Evolutionary conservation across 2,888 invertebrate species (phyloP).

Genomic region (Mythimna lalbum): DNA sequence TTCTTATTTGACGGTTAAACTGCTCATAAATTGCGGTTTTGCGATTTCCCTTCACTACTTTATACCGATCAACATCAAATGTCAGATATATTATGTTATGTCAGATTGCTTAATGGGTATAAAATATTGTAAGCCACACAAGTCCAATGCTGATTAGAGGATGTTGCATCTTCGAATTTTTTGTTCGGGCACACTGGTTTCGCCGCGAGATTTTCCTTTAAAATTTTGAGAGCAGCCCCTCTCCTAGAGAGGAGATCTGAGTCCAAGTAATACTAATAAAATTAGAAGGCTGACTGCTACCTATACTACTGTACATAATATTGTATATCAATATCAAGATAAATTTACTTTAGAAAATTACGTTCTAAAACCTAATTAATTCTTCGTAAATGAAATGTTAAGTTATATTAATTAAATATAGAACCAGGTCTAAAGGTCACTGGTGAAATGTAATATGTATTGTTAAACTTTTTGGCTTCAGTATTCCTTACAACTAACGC

Average conservation of each 20-base stretch:
- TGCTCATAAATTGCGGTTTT: conserved; percentile 59
- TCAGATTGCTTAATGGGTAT: background rate
- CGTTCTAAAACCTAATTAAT: background rate
- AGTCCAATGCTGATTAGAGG: no score
- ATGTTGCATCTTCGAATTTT: no score
- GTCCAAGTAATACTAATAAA: no score
- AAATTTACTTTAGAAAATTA: background rate
- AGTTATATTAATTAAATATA: background rate
- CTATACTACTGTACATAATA: no score
- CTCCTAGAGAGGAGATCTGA: no score
- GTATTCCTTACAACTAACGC: conserved; percentile 13
- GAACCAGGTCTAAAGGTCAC: conserved; percentile 4
- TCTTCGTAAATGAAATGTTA: background rate
- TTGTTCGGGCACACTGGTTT: no score
- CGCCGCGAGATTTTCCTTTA: no score
- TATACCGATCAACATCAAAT: conserved; percentile 23
- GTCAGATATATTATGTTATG: conserved; percentile 14
- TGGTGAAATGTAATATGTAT: conserved; percentile 22
- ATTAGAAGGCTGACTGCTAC: no score
- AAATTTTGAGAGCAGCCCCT: no score
- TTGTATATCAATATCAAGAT: no score
- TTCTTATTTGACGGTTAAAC: conserved; percentile 56
- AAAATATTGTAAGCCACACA: background rate
- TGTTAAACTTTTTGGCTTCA: conserved; percentile 21
- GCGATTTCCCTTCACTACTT: conserved; percentile 43